phyloP scores from a whole-genome alignment of 2,797 vertebrate species.

The Naso thynnoides region DNA sequence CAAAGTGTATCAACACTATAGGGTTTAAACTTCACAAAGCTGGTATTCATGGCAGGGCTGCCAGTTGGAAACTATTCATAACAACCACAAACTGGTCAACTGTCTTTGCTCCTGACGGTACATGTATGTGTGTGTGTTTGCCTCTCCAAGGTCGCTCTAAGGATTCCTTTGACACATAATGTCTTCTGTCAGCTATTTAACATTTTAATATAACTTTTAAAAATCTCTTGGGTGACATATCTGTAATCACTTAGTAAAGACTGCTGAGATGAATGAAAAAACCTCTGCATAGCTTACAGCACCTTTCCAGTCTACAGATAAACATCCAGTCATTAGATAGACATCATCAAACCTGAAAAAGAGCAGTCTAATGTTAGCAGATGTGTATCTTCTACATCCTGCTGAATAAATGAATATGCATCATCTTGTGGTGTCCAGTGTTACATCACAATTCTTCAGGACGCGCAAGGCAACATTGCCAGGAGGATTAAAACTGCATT shows the following conservation, averaged over 20 bases:
- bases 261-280: slow-evolving; percentile 1
- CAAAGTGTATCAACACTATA: slow-evolving; percentile 5
- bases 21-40: slow-evolving; percentile 22
- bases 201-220: background rate
- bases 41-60: slow-evolving; percentile 14
- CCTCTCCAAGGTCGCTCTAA: background rate
- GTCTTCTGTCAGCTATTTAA: background rate
- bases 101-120: background rate
- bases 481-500: background rate
- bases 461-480: slow-evolving; percentile 24
- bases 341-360: slow-evolving; percentile 5
- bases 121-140: background rate
- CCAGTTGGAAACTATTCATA: slow-evolving; percentile 22
- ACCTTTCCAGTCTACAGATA: background rate
- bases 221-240: background rate
- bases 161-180: background rate
- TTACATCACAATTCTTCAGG: background rate
- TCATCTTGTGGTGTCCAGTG: background rate
- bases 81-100: slow-evolving; percentile 8
- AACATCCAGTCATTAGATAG: background rate
- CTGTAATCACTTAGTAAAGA: background rate
- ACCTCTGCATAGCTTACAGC: slow-evolving; percentile 5
- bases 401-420: background rate
- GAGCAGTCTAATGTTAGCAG: background rate
- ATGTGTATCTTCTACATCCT: background rate